Base-by-base conservation (phyloP, 2,888 invertebrate genomes). In the Himalopsyche kuldschensis region DNA sequence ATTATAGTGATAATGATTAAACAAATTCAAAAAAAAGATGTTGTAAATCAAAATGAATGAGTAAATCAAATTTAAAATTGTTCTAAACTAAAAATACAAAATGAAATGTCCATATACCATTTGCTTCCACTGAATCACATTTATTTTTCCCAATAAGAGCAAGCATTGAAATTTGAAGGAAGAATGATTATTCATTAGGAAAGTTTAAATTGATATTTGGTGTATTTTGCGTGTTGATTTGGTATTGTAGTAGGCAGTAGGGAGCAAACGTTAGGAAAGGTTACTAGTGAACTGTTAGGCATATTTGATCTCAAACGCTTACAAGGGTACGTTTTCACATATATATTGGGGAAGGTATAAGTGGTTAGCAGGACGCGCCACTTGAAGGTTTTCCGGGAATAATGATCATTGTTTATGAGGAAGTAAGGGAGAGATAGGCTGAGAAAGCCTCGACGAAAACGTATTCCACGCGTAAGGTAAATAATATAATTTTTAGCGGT, bases 351-450 rank as follows among this genome's bases (percentile, higher is more conserved):
- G 69, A 82, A 30, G 79, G 78, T 78, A 48, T 78, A 32, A 82
- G 79, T 79, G 82, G 82, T 76, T 76, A 77, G 47, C 81, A 35
- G 78, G 79, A 63, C 55, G 82, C 48, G 84, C 79, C 85, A 84
- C 84, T 84, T 84, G 85, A 84, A 84, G 85, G 85, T 82, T 85
- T 85, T 78, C 81, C 84, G 63, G 80, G 84, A 85, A 85, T 85
- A 85, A 85, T 85, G 85, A 85, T 85, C 85, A 85, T 85, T 85
- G 84, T 85, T 85, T 85, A 84, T 85, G 82, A 81, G 79, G 81
- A 77, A 81, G 80, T 35, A 75, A 46, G 77, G 32, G 84, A 55
- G 69, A 41, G 79, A 75, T 31, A 69, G 80, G 69, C 24, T 27
- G 46, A 46, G 55, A 47, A 63, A 80, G 78, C 78, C 69, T 27